A percentile compares a stretch with the other conserved stretches of the same genome.
phyloP scores from a whole-genome alignment of 2,797 vertebrate species.

The Muscicapa striata region DNA sequence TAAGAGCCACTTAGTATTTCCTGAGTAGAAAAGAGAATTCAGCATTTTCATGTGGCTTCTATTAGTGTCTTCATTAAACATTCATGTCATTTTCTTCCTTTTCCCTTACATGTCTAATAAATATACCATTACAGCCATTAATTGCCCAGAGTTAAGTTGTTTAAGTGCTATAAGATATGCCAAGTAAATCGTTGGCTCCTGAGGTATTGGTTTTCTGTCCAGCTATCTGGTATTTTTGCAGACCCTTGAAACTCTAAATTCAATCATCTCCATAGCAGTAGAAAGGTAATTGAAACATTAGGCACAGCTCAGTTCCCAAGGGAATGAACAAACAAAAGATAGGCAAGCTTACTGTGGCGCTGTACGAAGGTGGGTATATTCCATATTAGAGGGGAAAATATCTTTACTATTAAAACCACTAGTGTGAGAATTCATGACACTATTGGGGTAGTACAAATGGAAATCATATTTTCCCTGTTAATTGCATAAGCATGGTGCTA shows the following conservation, averaged over 20 bases:
- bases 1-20: conserved; percentile 25
- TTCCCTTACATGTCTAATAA: conserved; percentile 52
- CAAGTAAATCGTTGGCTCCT: conserved; percentile 1
- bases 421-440: not conserved
- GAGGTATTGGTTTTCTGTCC: conserved; percentile 63
- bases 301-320: not conserved
- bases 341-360: not conserved
- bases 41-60: conserved; percentile 30
- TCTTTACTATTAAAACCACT: not conserved
- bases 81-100: conserved; percentile 50
- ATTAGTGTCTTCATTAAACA: conserved; percentile 57
- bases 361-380: not conserved
- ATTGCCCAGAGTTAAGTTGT: conserved; percentile 30
- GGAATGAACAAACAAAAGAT: not conserved
- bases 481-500: not conserved
- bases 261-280: conserved; percentile 32
- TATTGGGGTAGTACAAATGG: not conserved
- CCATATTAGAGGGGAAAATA: not conserved
- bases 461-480: not conserved
- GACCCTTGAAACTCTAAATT: conserved; percentile 50
- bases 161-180: conserved; percentile 49
- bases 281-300: conserved; percentile 50
- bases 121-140: conserved; percentile 56
- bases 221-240: conserved; percentile 14
- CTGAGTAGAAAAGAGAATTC: conserved; percentile 15